These are phyloP conservation scores for Chironomus tentans DNA, from an alignment of 2,888 invertebrate genomes.

Conservation along the genomic window DNA sequence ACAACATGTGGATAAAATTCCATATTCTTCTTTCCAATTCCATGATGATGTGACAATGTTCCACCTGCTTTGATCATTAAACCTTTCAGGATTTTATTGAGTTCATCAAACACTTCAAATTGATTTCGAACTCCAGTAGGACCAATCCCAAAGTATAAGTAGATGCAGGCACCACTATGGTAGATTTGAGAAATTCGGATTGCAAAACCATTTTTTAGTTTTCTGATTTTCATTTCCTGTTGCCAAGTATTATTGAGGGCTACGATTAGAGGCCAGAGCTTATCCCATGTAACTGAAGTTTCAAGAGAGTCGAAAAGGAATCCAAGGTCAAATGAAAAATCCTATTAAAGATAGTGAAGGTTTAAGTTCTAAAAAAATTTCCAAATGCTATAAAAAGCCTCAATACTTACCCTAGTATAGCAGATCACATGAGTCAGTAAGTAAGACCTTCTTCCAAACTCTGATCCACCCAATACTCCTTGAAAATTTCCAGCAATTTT, in stretches of 20 bases:
- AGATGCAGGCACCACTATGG: neutral
- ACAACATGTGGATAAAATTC: neutral
- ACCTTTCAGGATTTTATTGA: neutral
- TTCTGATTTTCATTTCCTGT: neutral
- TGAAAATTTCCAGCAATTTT: too few relatives aligned
- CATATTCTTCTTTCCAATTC: slow-evolving; percentile 1
- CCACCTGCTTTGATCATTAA: neutral
- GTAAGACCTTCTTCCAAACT: too few relatives aligned
- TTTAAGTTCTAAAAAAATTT: too few relatives aligned
- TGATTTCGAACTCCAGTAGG: neutral
- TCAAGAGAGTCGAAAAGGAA: slow-evolving; percentile 6
- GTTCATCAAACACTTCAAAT: neutral
- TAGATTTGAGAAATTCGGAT: slow-evolving; percentile 5
- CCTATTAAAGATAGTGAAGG: neutral
- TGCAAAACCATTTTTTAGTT: neutral
- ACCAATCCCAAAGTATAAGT: neutral
- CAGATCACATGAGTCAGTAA: too few relatives aligned
- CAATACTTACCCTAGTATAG: too few relatives aligned
- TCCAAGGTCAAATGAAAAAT: neutral
- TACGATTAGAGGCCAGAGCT: neutral
- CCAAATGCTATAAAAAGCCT: too few relatives aligned
- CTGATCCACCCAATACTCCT: too few relatives aligned
- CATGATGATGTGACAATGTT: slow-evolving; percentile 6
- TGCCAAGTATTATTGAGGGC: neutral
- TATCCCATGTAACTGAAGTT: neutral